A percentile compares a stretch with the other conserved stretches of the same genome.
Conservation (phyloP, 2,888 invertebrate species). For the Lycia hirtaria region DNA sequence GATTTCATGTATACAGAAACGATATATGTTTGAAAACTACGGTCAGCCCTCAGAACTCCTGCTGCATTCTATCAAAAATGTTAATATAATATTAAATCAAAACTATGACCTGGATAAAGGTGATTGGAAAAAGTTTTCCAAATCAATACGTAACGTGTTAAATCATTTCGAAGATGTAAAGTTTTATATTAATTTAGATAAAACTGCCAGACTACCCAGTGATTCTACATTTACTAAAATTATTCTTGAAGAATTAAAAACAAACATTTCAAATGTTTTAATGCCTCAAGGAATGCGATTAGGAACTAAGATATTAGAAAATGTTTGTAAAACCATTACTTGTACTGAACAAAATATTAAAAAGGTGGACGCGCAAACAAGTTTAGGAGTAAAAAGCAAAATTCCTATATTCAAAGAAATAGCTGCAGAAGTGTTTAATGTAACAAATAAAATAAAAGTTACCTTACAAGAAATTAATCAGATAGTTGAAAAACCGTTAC, state of each 20-base stretch:
- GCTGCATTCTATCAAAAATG: constrained; percentile 66
- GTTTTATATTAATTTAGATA: constrained; percentile 78
- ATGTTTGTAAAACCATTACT: constrained; percentile 42
- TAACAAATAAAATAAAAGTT: constrained; percentile 46
- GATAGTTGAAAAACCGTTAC: neutral
- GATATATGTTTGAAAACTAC: constrained; percentile 75
- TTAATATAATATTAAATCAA: constrained; percentile 47
- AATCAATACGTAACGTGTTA: constrained; percentile 65
- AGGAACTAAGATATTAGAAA: constrained; percentile 38
- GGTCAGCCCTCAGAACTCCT: constrained; percentile 71
- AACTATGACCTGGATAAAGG: constrained; percentile 41
- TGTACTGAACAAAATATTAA: constrained; percentile 49
- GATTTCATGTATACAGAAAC: constrained; percentile 76
- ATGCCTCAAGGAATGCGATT: constrained; percentile 42
- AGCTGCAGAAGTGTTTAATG: constrained; percentile 48
- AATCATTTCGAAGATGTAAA: constrained; percentile 81
- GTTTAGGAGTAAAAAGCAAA: constrained; percentile 74
- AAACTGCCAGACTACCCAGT: constrained; percentile 76
- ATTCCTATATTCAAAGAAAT: constrained; percentile 72
- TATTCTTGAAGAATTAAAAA: constrained; percentile 66
- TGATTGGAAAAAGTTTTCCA: constrained; percentile 62
- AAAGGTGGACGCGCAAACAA: constrained; percentile 57
- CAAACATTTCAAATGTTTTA: constrained; percentile 52
- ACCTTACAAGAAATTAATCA: constrained; percentile 20
- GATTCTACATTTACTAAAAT: constrained; percentile 75